Percentiles rank a stretch among this genome's conserved stretches.
phyloP scores from a whole-genome alignment of 2,113 vertebrate genomes.

The Entomyzon cyanotis region DNA sequence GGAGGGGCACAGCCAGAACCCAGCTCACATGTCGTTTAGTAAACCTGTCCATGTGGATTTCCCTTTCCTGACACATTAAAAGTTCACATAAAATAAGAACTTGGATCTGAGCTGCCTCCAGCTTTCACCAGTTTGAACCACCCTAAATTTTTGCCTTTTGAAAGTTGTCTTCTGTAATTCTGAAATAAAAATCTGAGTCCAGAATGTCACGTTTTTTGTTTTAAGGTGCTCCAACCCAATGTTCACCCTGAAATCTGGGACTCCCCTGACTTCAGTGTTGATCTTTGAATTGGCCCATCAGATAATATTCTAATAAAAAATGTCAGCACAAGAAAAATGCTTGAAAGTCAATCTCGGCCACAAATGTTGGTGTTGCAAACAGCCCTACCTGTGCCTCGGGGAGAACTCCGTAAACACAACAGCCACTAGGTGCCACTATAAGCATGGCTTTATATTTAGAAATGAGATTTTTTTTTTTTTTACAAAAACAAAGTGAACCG shows the following conservation, averaged over 20 bases:
- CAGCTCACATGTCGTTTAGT: fast-evolving
- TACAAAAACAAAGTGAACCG: background rate
- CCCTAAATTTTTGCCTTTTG: background rate
- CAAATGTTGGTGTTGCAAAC: background rate
- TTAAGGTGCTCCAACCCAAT: background rate
- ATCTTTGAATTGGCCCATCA: background rate
- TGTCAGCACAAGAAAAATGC: background rate
- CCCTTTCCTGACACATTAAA: background rate
- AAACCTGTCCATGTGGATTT: background rate
- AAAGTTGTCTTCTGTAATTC: background rate
- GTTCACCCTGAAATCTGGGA: background rate
- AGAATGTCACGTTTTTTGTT: background rate
- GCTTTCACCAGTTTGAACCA: background rate
- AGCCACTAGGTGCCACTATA: conserved; percentile 75
- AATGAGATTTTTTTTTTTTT: background rate
- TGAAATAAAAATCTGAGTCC: background rate
- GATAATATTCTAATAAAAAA: background rate
- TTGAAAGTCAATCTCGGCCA: background rate
- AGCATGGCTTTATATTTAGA: conserved; percentile 38
- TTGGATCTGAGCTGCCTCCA: background rate
- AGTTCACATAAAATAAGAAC: background rate
- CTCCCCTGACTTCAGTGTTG: background rate
- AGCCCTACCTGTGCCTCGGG: fast-evolving
- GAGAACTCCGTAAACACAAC: background rate
- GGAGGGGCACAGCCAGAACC: background rate